Percentiles rank a stretch among this genome's conserved stretches.
These are phyloP conservation scores for Malurus melanocephalus DNA, from an alignment of 2,113 vertebrate genomes.

Conservation along the genomic window DNA sequence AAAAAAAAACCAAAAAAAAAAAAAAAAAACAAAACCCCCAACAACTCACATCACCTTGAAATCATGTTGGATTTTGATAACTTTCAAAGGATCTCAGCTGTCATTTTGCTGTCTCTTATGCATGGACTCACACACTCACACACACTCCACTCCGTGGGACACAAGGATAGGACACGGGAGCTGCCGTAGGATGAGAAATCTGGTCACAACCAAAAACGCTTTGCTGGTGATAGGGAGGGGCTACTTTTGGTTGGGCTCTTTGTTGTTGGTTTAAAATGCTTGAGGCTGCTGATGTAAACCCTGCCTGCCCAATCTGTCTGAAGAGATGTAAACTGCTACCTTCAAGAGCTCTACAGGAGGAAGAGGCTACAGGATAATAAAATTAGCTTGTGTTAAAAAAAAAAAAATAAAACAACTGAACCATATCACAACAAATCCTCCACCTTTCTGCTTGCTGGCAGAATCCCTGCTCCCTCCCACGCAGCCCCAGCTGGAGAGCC, in stretches of 20 bases:
- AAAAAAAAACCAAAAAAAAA: too few relatives aligned
- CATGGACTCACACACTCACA: background rate
- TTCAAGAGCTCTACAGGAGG: rapidly evolving
- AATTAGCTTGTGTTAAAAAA: background rate
- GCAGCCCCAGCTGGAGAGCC: slow-evolving; percentile 1
- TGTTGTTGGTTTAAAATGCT: background rate
- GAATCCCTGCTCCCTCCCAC: background rate
- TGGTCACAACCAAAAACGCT: background rate
- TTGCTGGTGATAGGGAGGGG: background rate
- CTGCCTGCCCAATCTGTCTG: background rate
- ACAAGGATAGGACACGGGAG: background rate
- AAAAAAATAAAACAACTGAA: background rate
- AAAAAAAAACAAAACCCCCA: too few relatives aligned
- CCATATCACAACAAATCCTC: background rate
- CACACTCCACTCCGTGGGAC: background rate
- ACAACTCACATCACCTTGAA: rapidly evolving
- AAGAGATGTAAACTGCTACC: background rate
- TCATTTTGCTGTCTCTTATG: background rate
- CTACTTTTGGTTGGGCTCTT: background rate
- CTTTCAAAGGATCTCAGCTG: background rate
- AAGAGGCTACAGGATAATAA: background rate
- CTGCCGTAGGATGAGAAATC: background rate
- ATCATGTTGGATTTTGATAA: background rate
- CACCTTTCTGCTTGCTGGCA: slow-evolving; percentile 9
- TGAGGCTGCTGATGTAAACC: background rate